Evolutionary conservation across 2,113 vertebrate species (phyloP), one percentile per base, ranked within the genome.

Genomic region (Datnioides undecimradiatus): DNA sequence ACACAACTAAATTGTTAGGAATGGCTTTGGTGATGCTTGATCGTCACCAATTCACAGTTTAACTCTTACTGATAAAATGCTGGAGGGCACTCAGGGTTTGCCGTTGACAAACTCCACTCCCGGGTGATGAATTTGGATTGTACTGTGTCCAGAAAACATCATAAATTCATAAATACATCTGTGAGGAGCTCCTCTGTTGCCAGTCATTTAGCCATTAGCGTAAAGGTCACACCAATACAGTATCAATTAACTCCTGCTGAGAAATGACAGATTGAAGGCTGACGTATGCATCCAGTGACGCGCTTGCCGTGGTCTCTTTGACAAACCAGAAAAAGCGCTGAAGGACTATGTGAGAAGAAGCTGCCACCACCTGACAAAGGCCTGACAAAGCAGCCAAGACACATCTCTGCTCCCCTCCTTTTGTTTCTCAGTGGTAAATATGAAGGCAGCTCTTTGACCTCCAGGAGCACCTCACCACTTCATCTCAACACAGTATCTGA

Each of bases 381-480:
- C 76, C 83, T 45, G 76, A 65, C 65, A 58, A 54, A 48, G 51
- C 67, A 33, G 23, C 65, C 21, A 2, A 76, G 87, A 88, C 90
- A 66, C 84, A 63, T 51, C 82, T 48, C 66, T 3, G 5, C 45
- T 67, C 31, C 3, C 79, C 62, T 62, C 57, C 87, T 84, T 71
- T 49, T 74, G 80, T 90, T 85, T 85, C 90, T 66, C 74, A n/a
- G 66, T 55, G 77, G 87, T 91, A 90, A 94, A 91, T 86, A 90
- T 54, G 79, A 92, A 91, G 91, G 85, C 85, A 63, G 89, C 84
- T 86, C 83, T 87, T 81, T 93, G 91, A 94, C 91, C 93, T 93
- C 79, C 69, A 55, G 70, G 63, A 84, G 76, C 70, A 69, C 85
- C 83, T 88, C 80, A 41, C 55, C 68, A 11, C 82, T 91, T 91